A percentile compares a stretch with the other conserved stretches of the same genome.
Evolutionary conservation across 2,113 vertebrate genomes (phyloP).

Genomic region (Corythoichthys haematopterus): DNA sequence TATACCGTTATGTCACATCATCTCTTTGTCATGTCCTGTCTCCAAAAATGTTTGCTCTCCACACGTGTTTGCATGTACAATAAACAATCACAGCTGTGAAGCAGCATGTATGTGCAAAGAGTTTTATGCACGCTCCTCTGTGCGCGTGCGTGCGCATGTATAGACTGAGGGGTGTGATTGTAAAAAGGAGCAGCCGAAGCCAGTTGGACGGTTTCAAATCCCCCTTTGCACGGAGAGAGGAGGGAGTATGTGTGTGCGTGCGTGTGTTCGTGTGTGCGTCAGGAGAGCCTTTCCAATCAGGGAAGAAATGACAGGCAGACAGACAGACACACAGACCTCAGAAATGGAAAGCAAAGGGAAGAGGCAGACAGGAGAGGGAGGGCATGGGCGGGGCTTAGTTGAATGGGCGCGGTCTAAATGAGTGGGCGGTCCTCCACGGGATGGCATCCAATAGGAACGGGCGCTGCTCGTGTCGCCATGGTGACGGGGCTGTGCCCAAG

Average conservation of each 20-base stretch:
- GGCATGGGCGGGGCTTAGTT: conserved; percentile 27
- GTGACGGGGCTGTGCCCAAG: conserved; percentile 89
- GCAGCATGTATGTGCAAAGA: conserved; percentile 36
- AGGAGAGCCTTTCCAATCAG: conserved; percentile 52
- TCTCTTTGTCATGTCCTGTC: conserved; percentile 1
- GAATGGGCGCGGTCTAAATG: conserved; percentile 63
- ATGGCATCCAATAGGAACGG: conserved; percentile 79
- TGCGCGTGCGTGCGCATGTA: conserved; percentile 19
- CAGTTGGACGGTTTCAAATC: conserved; percentile 89
- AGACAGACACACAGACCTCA: conserved; percentile 28
- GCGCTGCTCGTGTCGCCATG: conserved; percentile 86
- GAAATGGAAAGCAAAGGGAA: conserved; percentile 16
- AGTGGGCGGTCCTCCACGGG: conserved; percentile 66
- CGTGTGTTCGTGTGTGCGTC: conserved; percentile 32
- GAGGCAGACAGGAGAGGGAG: conserved; percentile 20
- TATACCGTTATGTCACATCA: not conserved
- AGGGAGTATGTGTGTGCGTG: conserved; percentile 29
- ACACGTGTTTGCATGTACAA: conserved; percentile 33
- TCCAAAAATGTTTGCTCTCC: conserved; percentile 12
- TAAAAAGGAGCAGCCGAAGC: conserved; percentile 76
- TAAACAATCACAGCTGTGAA: conserved; percentile 47
- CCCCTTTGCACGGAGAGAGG: conserved; percentile 74
- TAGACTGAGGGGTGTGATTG: conserved; percentile 66
- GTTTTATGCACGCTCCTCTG: conserved; percentile 36
- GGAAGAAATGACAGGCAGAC: conserved; percentile 33